Percentiles rank a stretch among this genome's conserved stretches.
These are phyloP conservation scores for Atherinomorus stipes DNA, from an alignment of 2,113 vertebrate species.

Conservation along the genomic window DNA sequence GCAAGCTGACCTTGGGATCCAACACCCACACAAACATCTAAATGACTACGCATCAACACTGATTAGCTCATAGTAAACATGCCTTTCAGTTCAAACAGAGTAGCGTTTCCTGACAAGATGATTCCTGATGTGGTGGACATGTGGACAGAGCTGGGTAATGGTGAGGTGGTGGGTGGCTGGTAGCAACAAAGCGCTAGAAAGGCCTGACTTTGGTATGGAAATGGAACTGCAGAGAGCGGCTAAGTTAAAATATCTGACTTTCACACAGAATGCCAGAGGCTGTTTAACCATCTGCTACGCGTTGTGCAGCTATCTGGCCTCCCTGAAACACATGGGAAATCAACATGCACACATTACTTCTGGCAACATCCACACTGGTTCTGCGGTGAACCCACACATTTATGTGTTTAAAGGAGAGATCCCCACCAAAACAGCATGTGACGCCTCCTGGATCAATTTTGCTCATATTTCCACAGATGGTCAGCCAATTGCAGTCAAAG, in stretches of 20 bases:
- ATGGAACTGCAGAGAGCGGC: slow-evolving; percentile 53
- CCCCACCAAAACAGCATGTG: not conserved
- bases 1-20: no score
- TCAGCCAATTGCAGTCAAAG: slow-evolving; percentile 14
- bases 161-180: slow-evolving; percentile 1
- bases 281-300: slow-evolving; percentile 73
- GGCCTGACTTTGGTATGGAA: slow-evolving; percentile 67
- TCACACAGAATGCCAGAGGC: slow-evolving; percentile 66
- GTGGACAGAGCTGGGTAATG: slow-evolving; percentile 45
- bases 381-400: slow-evolving; percentile 14
- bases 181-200: slow-evolving; percentile 2
- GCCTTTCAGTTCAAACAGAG: not conserved
- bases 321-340: slow-evolving; percentile 55
- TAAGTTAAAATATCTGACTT: slow-evolving; percentile 60
- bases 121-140: slow-evolving; percentile 12
- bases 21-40: not conserved
- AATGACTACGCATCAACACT: not conserved
- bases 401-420: slow-evolving; percentile 27
- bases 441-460: slow-evolving; percentile 1
- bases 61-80: not conserved
- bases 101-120: not conserved
- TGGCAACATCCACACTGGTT: slow-evolving; percentile 24
- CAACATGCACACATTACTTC: slow-evolving; percentile 62
- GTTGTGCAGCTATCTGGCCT: slow-evolving; percentile 49
- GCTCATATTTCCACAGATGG: not conserved